A percentile compares a stretch with the other conserved stretches of the same genome.
These are phyloP conservation scores for Oscheius onirici DNA, from an alignment of 2,888 invertebrate genomes.

Conservation along the genomic window DNA sequence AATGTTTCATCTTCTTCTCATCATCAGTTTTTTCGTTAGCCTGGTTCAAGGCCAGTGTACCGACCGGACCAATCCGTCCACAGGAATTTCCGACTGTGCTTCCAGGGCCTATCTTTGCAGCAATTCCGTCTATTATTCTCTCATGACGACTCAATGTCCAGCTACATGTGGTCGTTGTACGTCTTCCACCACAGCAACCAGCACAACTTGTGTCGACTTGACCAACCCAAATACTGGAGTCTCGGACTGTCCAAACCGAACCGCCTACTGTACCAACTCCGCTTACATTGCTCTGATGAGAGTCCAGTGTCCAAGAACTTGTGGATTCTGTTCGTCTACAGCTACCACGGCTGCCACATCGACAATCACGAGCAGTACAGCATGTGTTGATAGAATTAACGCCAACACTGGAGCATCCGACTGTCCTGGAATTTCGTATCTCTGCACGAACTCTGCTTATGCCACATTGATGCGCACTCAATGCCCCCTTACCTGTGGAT, in stretches of 20 bases:
- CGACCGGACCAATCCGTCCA: neutral
- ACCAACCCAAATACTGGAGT: constrained; percentile 3
- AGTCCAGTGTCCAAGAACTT: constrained; percentile 1
- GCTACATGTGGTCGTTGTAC: constrained; percentile 1
- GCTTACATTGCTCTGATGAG: constrained; percentile 8
- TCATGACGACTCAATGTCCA: constrained; percentile 9
- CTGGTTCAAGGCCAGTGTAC: neutral
- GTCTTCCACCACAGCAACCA: neutral
- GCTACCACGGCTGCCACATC: neutral
- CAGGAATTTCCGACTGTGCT: constrained; percentile 10
- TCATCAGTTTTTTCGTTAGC: neutral
- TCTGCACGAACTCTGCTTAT: constrained; percentile 44
- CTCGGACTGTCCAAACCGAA: neutral
- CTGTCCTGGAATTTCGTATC: constrained; percentile 35
- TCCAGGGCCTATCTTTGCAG: neutral
- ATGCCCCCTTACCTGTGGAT: constrained; percentile 42
- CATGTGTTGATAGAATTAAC: constrained; percentile 5
- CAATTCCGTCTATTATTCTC: neutral
- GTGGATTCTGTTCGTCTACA: neutral
- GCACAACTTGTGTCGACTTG: neutral
- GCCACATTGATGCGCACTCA: constrained; percentile 39
- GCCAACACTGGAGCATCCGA: constrained; percentile 32
- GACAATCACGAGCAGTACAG: neutral
- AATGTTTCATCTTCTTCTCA: neutral
- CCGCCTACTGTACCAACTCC: neutral